Conservation (phyloP, 2,113 vertebrate genomes). For the Clinocottus analis region DNA sequence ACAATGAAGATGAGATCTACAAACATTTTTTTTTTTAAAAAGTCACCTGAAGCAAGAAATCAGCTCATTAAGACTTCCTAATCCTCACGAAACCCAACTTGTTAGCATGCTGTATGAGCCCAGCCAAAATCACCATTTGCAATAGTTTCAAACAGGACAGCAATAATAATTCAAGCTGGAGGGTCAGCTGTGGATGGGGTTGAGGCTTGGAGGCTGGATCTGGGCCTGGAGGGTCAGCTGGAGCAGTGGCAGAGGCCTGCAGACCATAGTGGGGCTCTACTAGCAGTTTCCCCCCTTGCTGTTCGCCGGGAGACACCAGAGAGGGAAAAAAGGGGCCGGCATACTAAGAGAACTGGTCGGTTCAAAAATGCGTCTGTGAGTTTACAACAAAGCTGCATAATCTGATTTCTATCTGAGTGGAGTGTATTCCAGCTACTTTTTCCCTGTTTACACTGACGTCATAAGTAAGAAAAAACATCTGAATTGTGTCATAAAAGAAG, state of each 20-base stretch:
- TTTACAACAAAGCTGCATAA: slow-evolving; percentile 23
- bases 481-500: neutral
- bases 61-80: neutral
- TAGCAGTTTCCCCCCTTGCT: slow-evolving; percentile 61
- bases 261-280: slow-evolving; percentile 73
- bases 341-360: slow-evolving; percentile 59
- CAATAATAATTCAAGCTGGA: slow-evolving; percentile 42
- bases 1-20: neutral
- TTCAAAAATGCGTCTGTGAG: slow-evolving; percentile 54
- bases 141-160: slow-evolving; percentile 28
- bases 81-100: neutral
- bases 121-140: slow-evolving; percentile 19
- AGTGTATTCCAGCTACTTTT: neutral
- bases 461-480: neutral
- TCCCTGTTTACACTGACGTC: neutral
- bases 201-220: slow-evolving; percentile 53
- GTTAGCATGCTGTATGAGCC: neutral
- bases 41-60: neutral
- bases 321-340: slow-evolving; percentile 41
- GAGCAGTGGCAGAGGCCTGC: slow-evolving; percentile 71
- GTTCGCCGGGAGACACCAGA: slow-evolving; percentile 58
- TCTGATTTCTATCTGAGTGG: slow-evolving; percentile 6
- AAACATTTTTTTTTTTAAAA: neutral
- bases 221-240: slow-evolving; percentile 63
- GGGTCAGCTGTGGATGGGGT: slow-evolving; percentile 46